Evolutionary conservation across 1,140 invertebrate species (phyloP), one percentile per base, ranked within the genome.

Genomic region (Microplitis demolitor): DNA sequence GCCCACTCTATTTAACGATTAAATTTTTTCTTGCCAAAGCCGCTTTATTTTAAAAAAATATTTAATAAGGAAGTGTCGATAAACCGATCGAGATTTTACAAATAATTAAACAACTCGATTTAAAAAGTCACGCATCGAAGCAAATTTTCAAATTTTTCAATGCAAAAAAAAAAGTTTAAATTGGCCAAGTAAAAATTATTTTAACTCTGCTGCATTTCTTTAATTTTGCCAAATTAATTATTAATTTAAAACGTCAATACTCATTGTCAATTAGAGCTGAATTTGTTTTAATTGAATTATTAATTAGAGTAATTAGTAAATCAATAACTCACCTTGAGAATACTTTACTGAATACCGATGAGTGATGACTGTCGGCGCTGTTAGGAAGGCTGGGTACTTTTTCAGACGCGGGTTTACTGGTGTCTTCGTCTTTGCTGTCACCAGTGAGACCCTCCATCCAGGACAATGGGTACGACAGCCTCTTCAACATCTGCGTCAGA

Each of bases 391-490:
- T 89, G 35, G 86, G 79, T 74, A 83, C 76, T 82, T 88, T 86
- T 74, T 87, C 83, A 76, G 80, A 76, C 39, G 74, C 70, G 58
- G 80, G 73, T 78, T 85, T 83, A 74, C 80, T 82, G 24, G 24
- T 24, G 6, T 45, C 39, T 72, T 89, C 82, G 73, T 91, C 89
- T 14, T 90, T 88, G 74, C 89, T 88, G 54, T 94, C 92, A 35
- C 92, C 92, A 1, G 93, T 92, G 16, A 95, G 86, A 16, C 94
- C 95, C 86, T 96, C 96, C 90, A 97, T 94, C 95, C 95, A 96
- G 2, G 95, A 93, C 58, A 97, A 85, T n/a, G 96, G 96, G 87
- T 97, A 96, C 0, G 95, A 96, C 50, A 97, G 89, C 77, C 95
- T 90, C 87, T 97, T 97, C 71, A 96, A 87, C 93, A 96, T 95